These are phyloP conservation scores for Thryonomys swinderianus DNA, from an alignment of 2,113 vertebrate genomes.

Conservation along the genomic window DNA sequence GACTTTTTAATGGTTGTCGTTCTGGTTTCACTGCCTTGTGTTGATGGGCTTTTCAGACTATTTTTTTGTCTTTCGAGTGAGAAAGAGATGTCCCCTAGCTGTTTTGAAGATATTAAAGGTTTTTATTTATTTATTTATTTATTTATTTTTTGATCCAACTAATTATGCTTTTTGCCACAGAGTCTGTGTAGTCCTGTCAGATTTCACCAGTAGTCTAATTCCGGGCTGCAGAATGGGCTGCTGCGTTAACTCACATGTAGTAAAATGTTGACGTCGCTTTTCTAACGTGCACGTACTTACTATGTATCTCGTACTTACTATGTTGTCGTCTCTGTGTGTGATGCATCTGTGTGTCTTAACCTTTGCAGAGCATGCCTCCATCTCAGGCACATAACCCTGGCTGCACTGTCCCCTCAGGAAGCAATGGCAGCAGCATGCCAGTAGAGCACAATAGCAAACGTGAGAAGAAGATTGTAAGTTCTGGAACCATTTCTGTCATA, in stretches of 20 bases:
- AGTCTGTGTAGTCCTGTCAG: not conserved
- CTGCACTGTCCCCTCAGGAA: conserved; percentile 89
- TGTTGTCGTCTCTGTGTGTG: conserved; percentile 79
- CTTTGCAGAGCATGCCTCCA: conserved; percentile 97
- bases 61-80: conserved; percentile 25
- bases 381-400: conserved; percentile 90
- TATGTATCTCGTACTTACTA: conserved; percentile 35
- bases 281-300: conserved; percentile 65
- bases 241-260: not conserved
- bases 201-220: conserved; percentile 25
- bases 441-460: conserved; percentile 86
- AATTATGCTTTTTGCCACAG: not conserved
- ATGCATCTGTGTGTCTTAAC: conserved; percentile 91
- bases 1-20: not conserved
- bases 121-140: not conserved
- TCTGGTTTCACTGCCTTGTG: not conserved
- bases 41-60: not conserved
- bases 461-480: conserved; percentile 91
- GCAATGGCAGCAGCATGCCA: conserved; percentile 85
- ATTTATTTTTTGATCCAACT: conserved; percentile 4
- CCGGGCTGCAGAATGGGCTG: not conserved
- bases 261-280: not conserved
- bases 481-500: conserved; percentile 70
- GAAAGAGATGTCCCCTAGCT: not conserved
- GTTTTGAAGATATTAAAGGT: not conserved